Evolutionary conservation across 2,113 vertebrate genomes (phyloP).

Genomic region (Chaetodon trifascialis): DNA sequence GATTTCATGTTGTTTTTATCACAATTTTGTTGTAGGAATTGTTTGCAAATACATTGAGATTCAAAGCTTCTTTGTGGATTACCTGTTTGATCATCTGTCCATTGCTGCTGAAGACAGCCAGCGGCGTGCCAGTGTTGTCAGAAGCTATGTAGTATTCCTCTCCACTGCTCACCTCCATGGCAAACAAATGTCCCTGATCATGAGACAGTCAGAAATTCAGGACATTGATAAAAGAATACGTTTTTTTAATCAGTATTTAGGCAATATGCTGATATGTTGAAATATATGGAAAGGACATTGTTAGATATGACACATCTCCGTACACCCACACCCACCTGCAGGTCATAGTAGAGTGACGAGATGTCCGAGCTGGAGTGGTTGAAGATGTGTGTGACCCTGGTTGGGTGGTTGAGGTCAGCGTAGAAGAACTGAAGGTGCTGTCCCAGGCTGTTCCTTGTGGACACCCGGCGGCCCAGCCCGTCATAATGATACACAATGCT

Average conservation of each 20-base stretch:
- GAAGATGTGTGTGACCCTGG: conserved; percentile 95
- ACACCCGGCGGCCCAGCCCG: conserved; percentile 94
- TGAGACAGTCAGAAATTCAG: conserved; percentile 14
- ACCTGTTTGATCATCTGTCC: conserved; percentile 98
- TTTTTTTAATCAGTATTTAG: no score
- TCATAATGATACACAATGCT: conserved; percentile 97
- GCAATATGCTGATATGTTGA: background rate
- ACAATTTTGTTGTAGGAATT: background rate
- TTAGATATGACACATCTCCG: background rate
- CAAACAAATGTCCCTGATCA: conserved; percentile 92
- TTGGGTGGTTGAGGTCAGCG: conserved; percentile 95
- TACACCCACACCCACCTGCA: conserved; percentile 83
- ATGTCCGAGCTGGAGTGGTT: conserved; percentile 99
- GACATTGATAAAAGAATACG: background rate
- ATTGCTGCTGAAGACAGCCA: conserved; percentile 98
- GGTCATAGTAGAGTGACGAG: conserved; percentile 96
- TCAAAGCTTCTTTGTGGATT: conserved; percentile 9
- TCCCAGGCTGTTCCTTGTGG: conserved; percentile 94
- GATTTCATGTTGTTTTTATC: background rate
- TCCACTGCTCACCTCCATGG: conserved; percentile 99
- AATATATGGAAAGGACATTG: background rate
- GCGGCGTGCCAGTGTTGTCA: conserved; percentile 95
- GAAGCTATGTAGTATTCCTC: conserved; percentile 98
- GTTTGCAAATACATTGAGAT: background rate
- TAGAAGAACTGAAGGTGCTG: conserved; percentile 99